Percentiles rank a stretch among this genome's conserved stretches.
phyloP scores from a whole-genome alignment of 2,888 invertebrate genomes.

The Vanessa cardui region DNA sequence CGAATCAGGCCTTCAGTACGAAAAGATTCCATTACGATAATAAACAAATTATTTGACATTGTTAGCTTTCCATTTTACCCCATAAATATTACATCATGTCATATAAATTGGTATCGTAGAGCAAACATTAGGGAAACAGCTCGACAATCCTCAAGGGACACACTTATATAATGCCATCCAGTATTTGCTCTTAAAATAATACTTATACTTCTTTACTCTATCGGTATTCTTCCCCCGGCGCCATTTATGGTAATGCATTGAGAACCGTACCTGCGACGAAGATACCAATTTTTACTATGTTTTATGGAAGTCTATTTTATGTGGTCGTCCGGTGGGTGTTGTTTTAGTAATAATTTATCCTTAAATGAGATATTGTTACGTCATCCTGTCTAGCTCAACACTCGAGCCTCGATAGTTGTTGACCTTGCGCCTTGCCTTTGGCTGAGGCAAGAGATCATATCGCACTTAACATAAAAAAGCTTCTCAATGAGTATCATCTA shows the following conservation, averaged over 20 bases:
- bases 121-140: conserved; percentile 22
- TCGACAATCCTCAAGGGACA: conserved; percentile 11
- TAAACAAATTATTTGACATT: conserved; percentile 14
- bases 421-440: conserved; percentile 19
- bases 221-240: conserved; percentile 49
- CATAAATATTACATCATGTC: conserved; percentile 18
- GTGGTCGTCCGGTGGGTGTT: background rate
- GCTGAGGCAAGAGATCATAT: conserved; percentile 8
- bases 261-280: conserved; percentile 14
- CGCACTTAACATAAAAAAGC: conserved; percentile 11
- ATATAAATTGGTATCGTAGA: conserved; percentile 24
- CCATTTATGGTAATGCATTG: conserved; percentile 51
- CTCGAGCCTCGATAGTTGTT: conserved; percentile 20
- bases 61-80: conserved; percentile 18
- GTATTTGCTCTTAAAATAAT: conserved; percentile 41
- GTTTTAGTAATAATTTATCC: conserved; percentile 1
- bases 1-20: background rate
- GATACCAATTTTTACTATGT: background rate
- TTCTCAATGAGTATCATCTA: background rate
- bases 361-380: conserved; percentile 16
- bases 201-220: conserved; percentile 21
- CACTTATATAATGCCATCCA: conserved; percentile 23
- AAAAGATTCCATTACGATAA: conserved; percentile 6
- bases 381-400: conserved; percentile 21
- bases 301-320: background rate